phyloP scores from a whole-genome alignment of 2,797 vertebrate genomes.

The Peromyscus nudipes region DNA sequence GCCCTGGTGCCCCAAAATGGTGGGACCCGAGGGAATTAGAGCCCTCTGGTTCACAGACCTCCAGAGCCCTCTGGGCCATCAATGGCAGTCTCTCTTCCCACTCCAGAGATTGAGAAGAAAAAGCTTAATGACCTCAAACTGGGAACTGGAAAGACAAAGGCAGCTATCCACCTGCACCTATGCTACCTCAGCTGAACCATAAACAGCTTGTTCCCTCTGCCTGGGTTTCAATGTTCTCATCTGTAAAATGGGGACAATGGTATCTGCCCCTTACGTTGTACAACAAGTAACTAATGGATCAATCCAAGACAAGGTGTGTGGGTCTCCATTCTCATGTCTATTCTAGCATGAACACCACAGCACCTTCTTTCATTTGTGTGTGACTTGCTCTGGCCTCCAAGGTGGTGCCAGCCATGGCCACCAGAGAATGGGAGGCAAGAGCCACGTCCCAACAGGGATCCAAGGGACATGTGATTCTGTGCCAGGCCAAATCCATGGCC shows the following conservation, averaged over 20 bases:
- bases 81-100: background rate
- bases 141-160: background rate
- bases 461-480: background rate
- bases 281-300: background rate
- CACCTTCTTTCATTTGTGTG: background rate
- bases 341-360: background rate
- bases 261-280: background rate
- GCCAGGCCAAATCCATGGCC: background rate
- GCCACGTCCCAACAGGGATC: background rate
- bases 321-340: background rate
- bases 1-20: background rate
- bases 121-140: background rate
- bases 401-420: background rate
- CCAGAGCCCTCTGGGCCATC: background rate
- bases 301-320: background rate
- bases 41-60: background rate
- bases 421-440: conserved; percentile 19
- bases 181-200: background rate
- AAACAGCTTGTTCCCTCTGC: background rate
- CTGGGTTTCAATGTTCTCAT: conserved; percentile 20
- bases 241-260: conserved; percentile 29
- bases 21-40: conserved; percentile 6
- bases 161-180: background rate
- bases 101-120: background rate
- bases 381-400: background rate